These are phyloP conservation scores for Monopis laevigella DNA, from an alignment of 2,888 invertebrate species.

Conservation along the genomic window DNA sequence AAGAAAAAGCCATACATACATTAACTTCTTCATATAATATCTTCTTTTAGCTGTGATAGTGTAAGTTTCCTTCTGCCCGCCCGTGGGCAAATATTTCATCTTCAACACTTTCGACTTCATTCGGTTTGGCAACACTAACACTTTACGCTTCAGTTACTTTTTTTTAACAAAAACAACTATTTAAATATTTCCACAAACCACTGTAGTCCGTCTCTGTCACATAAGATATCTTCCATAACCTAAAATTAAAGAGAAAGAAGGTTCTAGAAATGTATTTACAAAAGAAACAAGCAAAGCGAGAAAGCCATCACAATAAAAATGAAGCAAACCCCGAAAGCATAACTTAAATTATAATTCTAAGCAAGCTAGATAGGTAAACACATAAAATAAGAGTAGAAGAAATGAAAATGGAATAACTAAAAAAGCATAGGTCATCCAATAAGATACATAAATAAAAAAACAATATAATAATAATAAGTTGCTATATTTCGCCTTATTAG, in stretches of 20 bases:
- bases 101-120: slow-evolving; percentile 63
- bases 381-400: too few relatives aligned
- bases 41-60: slow-evolving; percentile 69
- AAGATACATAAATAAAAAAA: too few relatives aligned
- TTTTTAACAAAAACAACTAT: slow-evolving; percentile 18
- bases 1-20: slow-evolving; percentile 63
- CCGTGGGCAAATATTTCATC: slow-evolving; percentile 71
- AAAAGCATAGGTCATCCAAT: too few relatives aligned
- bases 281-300: slow-evolving; percentile 12
- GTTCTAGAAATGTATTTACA: slow-evolving; percentile 47
- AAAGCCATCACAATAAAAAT: not conserved
- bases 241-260: slow-evolving; percentile 45
- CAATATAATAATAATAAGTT: too few relatives aligned
- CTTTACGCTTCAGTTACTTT: slow-evolving; percentile 19
- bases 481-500: too few relatives aligned
- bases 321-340: too few relatives aligned
- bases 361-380: too few relatives aligned
- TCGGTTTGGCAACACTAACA: slow-evolving; percentile 33
- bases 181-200: slow-evolving; percentile 17
- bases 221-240: too few relatives aligned
- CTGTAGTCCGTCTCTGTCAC: not conserved
- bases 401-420: too few relatives aligned
- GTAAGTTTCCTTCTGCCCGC: slow-evolving; percentile 68
- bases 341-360: too few relatives aligned
- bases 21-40: slow-evolving; percentile 73